Base-by-base conservation (phyloP, 2,888 invertebrate genomes). In the Tromatobia lineatoria region DNA sequence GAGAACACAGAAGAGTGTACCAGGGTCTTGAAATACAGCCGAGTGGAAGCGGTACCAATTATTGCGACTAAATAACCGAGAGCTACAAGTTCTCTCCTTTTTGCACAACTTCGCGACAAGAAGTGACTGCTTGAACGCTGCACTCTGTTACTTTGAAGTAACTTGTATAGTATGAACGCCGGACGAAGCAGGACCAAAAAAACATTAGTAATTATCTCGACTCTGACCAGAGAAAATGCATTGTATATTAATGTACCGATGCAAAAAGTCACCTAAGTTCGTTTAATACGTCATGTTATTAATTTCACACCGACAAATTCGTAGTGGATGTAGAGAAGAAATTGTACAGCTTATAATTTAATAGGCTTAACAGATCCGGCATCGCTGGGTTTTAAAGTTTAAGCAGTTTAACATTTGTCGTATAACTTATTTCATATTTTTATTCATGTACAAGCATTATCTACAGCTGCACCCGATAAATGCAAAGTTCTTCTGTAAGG, bases 21-120 rank as follows among this genome's bases (percentile, higher is more conserved):
- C 50, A 59, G 73, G 66, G 69, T 54, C 47, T 42, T 52, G 69
- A 20, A 67, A 67, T 47, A 80, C 29, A 61, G 42, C 34, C 69
- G 69, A 50, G 64, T 74, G 42, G 71, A 79, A 61, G 70, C 71
- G 64, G 71, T 79, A 87, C 87, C 88, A 89, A 89, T 87, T 89
- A 88, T 88, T 85, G 87, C 82, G 85, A 85, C 87, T 85, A 79
- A 87, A 87, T 87, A 87, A 87, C 87, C 81, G 83, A 85, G 84
- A 71, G 86, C 73, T 52, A 77, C 57, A 34, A 73, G 66, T 20
- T 67, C 57, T 67, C 73, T 69, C 38, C 59, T 74, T 70, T 78
- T 57, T 64, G 45, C 47, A n/a, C 54, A 25, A 69, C 67, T 57
- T 57, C 45, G 34, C 71, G 76, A 80, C 80, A 71, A 69, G 45